These are phyloP conservation scores for Bostrychus sinensis DNA, from an alignment of 2,113 vertebrate genomes.

Conservation along the genomic window DNA sequence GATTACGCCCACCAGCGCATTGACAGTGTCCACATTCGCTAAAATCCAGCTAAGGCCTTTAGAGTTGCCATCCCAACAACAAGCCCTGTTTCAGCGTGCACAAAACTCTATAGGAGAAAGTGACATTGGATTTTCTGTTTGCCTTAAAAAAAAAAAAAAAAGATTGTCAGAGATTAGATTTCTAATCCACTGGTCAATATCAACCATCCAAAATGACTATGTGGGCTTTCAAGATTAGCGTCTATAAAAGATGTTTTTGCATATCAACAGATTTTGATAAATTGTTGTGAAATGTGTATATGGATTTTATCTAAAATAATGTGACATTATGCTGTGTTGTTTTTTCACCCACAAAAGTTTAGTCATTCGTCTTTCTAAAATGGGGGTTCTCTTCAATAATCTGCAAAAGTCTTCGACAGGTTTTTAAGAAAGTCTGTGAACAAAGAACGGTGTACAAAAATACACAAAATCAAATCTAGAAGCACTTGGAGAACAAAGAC, in stretches of 20 bases:
- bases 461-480: no score
- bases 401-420: no score
- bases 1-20: constrained; percentile 71
- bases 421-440: no score
- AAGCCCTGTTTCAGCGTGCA: constrained; percentile 50
- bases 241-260: constrained; percentile 37
- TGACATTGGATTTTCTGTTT: constrained; percentile 67
- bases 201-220: constrained; percentile 36
- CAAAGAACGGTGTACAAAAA: no score
- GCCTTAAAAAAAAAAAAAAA: no score
- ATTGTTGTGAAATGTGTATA: constrained; percentile 40
- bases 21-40: constrained; percentile 71
- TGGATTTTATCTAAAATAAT: constrained; percentile 48
- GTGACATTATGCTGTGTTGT: constrained; percentile 20
- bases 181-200: constrained; percentile 72
- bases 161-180: no score
- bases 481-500: no score
- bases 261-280: constrained; percentile 43
- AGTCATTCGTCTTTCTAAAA: constrained; percentile 18
- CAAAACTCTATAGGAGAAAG: constrained; percentile 50
- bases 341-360: constrained; percentile 23
- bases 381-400: neutral
- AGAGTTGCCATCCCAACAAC: constrained; percentile 57
- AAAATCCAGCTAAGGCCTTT: constrained; percentile 67
- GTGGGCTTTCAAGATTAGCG: constrained; percentile 58